Base-by-base conservation (phyloP, 2,888 invertebrate genomes). In the Rotaria socialis region DNA sequence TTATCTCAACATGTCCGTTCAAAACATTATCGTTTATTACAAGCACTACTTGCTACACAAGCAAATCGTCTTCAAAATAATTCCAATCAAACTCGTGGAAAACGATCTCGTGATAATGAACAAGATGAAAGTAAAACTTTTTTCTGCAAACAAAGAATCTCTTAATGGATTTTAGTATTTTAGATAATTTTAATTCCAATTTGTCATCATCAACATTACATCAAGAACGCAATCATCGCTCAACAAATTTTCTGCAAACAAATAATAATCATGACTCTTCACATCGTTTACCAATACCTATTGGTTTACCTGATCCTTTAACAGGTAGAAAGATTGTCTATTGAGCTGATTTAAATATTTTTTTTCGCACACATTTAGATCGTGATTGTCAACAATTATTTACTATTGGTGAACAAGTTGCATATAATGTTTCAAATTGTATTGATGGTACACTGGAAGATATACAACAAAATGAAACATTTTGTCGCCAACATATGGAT, bases 401-500 rank as follows among this genome's bases (percentile, higher is more conserved):
- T 43, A 43, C 75, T 4, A 75, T 75, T 75, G 75, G 75, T 43
- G 75, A 75, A 43, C 75, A 75, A 10, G 10, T 8, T 75, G 43
- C 75, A 43, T 75, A 75, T 43, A 75, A 75, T 75, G 47, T 75
- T 22, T n/a, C n/a, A 3, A 75, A 75, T 47, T 75, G 75, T 75
- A 75, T 75, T 43, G 75, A 75, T 75, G 75, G 75, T 24, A 75
- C 75, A 43, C 47, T 75, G 7, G 75, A 75, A 75, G 75, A 75
- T 43, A 75, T 75, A 8, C 19, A 75, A 43, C 75, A 75, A 75
- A 75, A 75, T 43, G 75, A 75, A 43, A n/a, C 41, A 75, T 47
- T 75, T 8, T 75, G 75, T 75, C 75, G 43, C 10, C 41, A 75
- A 75, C 24, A 75, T 1, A 75, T 75, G 75, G 75, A 75, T 24